phyloP scores from a whole-genome alignment of 2,797 vertebrate genomes.

The Loriculus beryllinus region DNA sequence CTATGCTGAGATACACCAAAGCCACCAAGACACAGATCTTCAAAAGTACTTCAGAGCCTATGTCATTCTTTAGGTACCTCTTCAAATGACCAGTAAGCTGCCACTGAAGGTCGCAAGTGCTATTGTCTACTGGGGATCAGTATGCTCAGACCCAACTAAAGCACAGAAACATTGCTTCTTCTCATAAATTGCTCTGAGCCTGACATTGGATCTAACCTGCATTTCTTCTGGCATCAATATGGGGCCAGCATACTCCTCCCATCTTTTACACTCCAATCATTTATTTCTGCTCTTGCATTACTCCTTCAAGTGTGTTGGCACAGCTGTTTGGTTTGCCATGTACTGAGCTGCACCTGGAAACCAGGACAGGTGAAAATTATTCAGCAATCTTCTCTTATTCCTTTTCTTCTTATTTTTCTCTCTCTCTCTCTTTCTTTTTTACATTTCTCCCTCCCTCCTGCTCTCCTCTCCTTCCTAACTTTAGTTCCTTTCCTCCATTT shows the following conservation, averaged over 20 bases:
- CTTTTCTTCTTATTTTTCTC: too few species aligned
- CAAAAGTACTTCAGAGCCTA: not conserved
- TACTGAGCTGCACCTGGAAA: not conserved
- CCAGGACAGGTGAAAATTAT: not conserved
- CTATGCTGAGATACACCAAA: not conserved
- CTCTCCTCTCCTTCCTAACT: not conserved
- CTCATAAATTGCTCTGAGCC: not conserved
- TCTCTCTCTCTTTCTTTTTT: too few species aligned
- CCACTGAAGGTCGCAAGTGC: not conserved
- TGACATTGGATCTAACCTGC: not conserved
- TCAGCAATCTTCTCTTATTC: not conserved
- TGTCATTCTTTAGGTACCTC: not conserved
- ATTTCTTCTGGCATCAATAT: not conserved
- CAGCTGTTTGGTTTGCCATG: not conserved
- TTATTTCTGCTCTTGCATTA: not conserved
- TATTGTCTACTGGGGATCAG: not conserved
- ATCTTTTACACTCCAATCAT: not conserved
- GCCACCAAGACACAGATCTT: accelerated
- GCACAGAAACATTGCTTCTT: not conserved
- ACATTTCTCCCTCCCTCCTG: accelerated
- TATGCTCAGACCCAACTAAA: not conserved
- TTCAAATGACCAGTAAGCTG: not conserved
- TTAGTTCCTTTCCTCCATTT: not conserved
- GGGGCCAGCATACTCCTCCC: not conserved
- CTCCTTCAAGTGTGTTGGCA: not conserved